A percentile compares a stretch with the other conserved stretches of the same genome.
Evolutionary conservation across 2,888 invertebrate genomes (phyloP).

Genomic region (Melinaea menophilus): DNA sequence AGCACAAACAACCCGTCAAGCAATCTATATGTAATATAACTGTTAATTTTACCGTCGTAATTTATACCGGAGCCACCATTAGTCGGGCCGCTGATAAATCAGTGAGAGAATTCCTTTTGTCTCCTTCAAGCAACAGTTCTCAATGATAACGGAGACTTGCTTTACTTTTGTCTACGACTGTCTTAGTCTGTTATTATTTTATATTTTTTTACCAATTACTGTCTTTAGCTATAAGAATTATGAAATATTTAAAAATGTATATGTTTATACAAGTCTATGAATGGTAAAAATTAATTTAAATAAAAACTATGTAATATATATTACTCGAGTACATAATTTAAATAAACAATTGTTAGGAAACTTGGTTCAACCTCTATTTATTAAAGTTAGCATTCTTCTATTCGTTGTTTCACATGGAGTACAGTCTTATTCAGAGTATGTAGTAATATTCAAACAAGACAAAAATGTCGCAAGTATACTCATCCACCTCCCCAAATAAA

Average conservation of each 20-base stretch:
- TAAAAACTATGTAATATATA: too few relatives aligned
- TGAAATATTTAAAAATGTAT: too few relatives aligned
- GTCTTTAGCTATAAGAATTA: too few relatives aligned
- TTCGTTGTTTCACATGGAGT: too few relatives aligned
- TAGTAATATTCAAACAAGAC: slow-evolving; percentile 29
- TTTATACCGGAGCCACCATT: slow-evolving; percentile 57
- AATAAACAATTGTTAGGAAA: too few relatives aligned
- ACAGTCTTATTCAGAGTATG: neutral
- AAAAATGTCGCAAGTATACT: slow-evolving; percentile 28
- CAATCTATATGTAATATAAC: slow-evolving; percentile 34
- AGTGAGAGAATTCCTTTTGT: slow-evolving; percentile 56
- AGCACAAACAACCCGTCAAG: slow-evolving; percentile 3
- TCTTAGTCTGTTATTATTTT: slow-evolving; percentile 2
- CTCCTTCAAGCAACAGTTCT: slow-evolving; percentile 47
- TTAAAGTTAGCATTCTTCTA: too few relatives aligned
- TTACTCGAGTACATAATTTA: too few relatives aligned
- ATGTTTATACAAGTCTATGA: too few relatives aligned
- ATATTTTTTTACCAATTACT: too few relatives aligned
- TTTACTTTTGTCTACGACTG: slow-evolving; percentile 17
- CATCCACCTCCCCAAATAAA: slow-evolving; percentile 26
- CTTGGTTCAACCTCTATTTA: too few relatives aligned
- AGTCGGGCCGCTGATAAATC: slow-evolving; percentile 58
- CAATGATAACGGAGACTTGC: slow-evolving; percentile 35
- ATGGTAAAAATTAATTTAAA: too few relatives aligned
- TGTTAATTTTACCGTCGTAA: slow-evolving; percentile 57